Conservation (phyloP, 2,797 vertebrate genomes). For the Poeciliopsis presidionis region DNA sequence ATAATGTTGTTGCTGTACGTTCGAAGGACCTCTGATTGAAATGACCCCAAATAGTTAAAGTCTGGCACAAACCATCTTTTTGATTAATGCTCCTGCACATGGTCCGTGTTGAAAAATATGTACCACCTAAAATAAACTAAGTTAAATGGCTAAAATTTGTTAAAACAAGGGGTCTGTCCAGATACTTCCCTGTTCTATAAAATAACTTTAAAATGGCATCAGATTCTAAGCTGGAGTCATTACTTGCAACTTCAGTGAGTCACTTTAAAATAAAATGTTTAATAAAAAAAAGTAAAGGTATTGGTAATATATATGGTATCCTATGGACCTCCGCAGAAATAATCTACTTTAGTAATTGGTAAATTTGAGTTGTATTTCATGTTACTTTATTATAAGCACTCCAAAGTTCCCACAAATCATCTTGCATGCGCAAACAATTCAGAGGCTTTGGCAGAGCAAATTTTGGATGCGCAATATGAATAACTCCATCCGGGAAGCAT, state of each 20-base stretch:
- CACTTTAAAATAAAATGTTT: not conserved
- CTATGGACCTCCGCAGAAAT: not conserved
- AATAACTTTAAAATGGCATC: not conserved
- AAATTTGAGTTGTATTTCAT: constrained; percentile 2
- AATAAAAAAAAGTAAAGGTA: not conserved
- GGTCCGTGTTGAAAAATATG: not conserved
- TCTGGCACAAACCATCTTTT: not conserved
- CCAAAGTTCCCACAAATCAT: constrained; percentile 17
- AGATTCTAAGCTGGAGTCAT: not conserved
- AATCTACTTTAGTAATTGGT: not conserved
- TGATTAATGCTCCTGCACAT: not conserved
- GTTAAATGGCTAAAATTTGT: not conserved
- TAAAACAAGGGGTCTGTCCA: not conserved
- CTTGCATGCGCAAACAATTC: not conserved
- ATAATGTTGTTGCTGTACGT: not conserved
- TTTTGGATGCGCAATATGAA: constrained; percentile 16
- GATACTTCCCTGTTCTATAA: not conserved
- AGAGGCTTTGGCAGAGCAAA: constrained; percentile 7
- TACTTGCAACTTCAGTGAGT: not conserved
- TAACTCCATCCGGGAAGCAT: constrained; percentile 10
- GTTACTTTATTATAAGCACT: constrained; percentile 9
- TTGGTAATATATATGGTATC: not conserved
- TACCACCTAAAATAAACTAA: not conserved
- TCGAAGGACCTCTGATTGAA: not conserved
- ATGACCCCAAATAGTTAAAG: not conserved